A percentile compares a stretch with the other conserved stretches of the same genome.
phyloP scores from a whole-genome alignment of 1,140 invertebrate genomes.

The Bombus picipes region DNA sequence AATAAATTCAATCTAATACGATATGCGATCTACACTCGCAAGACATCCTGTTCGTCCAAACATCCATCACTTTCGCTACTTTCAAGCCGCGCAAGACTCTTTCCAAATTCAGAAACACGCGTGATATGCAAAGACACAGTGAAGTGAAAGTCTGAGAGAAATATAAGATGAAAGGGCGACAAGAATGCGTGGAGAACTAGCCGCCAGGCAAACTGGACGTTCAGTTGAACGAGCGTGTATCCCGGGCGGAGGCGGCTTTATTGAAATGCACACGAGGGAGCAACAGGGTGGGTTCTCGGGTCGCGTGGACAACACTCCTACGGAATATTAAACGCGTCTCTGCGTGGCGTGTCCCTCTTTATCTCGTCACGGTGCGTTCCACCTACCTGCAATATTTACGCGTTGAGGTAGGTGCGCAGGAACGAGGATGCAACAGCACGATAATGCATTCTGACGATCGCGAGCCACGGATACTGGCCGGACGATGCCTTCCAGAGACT shows the following conservation, averaged over 20 bases:
- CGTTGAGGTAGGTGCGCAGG: slow-evolving; percentile 65
- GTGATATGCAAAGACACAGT: too few species aligned
- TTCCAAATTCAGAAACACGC: too few species aligned
- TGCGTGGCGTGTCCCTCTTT: slow-evolving; percentile 21
- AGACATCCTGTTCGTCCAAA: too few species aligned
- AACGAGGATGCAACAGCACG: background rate
- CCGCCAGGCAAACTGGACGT: background rate
- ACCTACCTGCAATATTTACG: slow-evolving; percentile 62
- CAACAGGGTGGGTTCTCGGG: slow-evolving; percentile 67
- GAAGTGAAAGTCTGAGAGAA: background rate
- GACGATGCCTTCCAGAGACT: background rate
- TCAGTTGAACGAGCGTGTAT: slow-evolving; percentile 3
- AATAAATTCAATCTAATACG: too few species aligned
- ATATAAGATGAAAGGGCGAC: background rate
- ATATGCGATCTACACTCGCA: too few species aligned
- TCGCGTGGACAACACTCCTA: slow-evolving; percentile 77
- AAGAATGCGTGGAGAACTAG: background rate
- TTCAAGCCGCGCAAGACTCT: too few species aligned
- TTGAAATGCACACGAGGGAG: slow-evolving; percentile 68
- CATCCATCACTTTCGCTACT: too few species aligned
- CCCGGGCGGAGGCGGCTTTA: slow-evolving; percentile 65
- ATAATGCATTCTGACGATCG: slow-evolving; percentile 33
- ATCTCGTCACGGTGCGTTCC: slow-evolving; percentile 41
- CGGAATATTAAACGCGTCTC: slow-evolving; percentile 74
- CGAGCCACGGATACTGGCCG: background rate